phyloP scores from a whole-genome alignment of 2,113 vertebrate species.

The Strix aluco region DNA sequence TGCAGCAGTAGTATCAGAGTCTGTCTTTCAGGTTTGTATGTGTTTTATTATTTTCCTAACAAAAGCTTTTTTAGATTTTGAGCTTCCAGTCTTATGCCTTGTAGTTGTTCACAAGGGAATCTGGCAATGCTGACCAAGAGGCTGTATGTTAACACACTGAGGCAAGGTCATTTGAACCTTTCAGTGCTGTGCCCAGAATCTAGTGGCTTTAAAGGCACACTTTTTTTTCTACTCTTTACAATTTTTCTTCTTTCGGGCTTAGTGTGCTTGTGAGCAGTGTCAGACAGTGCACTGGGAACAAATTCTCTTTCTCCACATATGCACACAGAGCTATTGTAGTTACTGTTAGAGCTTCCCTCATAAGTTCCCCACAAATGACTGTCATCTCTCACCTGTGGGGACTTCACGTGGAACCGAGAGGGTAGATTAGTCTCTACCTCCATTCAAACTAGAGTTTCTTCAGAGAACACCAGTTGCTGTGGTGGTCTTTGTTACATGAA shows the following conservation, averaged over 20 bases:
- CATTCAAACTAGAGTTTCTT: neutral
- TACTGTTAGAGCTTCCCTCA: neutral
- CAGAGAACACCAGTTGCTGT: neutral
- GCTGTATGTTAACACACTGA: neutral
- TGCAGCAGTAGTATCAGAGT: neutral
- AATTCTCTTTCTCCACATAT: neutral
- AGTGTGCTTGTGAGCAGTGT: neutral
- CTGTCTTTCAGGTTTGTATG: neutral
- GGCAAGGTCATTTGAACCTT: conserved; percentile 3
- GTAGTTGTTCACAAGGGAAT: neutral
- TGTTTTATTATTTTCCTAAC: conserved; percentile 9
- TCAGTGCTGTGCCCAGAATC: neutral
- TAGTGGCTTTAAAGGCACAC: neutral
- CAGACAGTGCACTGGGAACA: neutral
- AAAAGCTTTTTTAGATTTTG: neutral
- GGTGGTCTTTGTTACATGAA: neutral
- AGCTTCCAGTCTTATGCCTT: neutral
- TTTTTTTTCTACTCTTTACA: neutral
- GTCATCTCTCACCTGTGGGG: neutral
- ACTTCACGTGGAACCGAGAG: neutral
- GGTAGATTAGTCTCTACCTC: neutral
- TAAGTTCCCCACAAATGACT: neutral
- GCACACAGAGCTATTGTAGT: conserved; percentile 23
- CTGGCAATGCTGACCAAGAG: neutral
- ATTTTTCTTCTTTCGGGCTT: neutral